phyloP scores from a whole-genome alignment of 2,888 invertebrate genomes.

The Uloborus plumipes region DNA sequence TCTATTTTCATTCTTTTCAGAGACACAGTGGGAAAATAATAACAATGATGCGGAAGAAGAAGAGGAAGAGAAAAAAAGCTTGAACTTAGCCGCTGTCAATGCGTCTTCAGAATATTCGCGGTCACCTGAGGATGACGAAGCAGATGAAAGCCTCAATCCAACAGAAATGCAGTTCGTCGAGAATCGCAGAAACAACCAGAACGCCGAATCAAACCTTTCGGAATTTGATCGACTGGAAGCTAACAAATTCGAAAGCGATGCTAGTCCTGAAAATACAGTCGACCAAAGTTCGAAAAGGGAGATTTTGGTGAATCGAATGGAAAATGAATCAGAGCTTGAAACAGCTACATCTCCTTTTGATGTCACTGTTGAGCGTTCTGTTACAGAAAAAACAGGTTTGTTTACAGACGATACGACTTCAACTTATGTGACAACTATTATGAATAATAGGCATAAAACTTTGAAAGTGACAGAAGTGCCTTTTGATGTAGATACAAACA shows the following conservation, averaged over 20 bases:
- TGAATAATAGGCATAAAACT: too few species aligned
- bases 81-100: slow-evolving; percentile 24
- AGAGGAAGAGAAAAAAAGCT: slow-evolving; percentile 50
- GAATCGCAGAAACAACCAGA: neutral
- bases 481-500: too few species aligned
- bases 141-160: neutral
- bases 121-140: slow-evolving; percentile 7
- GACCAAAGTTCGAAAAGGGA: slow-evolving; percentile 32
- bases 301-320: neutral
- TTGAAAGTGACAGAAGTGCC: too few species aligned
- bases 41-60: slow-evolving; percentile 56
- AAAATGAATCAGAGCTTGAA: neutral
- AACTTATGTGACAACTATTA: neutral
- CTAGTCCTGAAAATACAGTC: slow-evolving; percentile 57
- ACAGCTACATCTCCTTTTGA: neutral
- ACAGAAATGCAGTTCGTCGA: neutral
- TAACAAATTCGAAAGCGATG: slow-evolving; percentile 30
- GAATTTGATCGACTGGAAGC: slow-evolving; percentile 37
- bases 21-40: slow-evolving; percentile 20
- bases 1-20: neutral
- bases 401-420: neutral
- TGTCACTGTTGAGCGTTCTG: neutral
- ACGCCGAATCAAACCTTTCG: slow-evolving; percentile 10
- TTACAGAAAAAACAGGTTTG: neutral
- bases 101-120: slow-evolving; percentile 10